Evolutionary conservation across 2,113 vertebrate genomes (phyloP).

Genomic region (Poeciliopsis occidentalis): DNA sequence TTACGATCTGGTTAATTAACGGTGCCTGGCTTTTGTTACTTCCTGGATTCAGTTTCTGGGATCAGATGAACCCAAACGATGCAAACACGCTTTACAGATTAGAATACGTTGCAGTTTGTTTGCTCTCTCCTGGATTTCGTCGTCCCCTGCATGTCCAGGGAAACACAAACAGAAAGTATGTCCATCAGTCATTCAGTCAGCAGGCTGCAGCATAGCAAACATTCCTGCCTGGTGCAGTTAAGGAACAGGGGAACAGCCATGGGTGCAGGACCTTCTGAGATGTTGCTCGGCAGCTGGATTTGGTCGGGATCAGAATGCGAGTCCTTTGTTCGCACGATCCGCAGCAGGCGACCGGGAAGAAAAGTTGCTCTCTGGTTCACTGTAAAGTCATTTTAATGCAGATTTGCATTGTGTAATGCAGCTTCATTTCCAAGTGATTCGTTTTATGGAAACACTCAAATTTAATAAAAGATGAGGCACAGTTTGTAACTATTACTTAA

Average conservation of each 20-base stretch:
- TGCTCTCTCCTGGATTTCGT: conserved; percentile 10
- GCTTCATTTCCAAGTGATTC: too few relatives aligned
- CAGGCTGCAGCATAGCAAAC: conserved; percentile 68
- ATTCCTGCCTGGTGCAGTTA: conserved; percentile 61
- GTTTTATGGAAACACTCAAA: too few relatives aligned
- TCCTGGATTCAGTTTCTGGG: conserved; percentile 11
- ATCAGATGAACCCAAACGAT: neutral
- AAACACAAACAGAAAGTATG: conserved; percentile 5
- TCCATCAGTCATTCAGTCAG: conserved; percentile 46
- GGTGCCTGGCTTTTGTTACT: conserved; percentile 24
- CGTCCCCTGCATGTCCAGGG: conserved; percentile 2
- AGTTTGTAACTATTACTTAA: too few relatives aligned
- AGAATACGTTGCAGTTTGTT: neutral
- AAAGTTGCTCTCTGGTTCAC: conserved; percentile 28
- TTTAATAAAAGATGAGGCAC: too few relatives aligned
- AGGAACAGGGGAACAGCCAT: conserved; percentile 38
- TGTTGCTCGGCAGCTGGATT: conserved; percentile 64
- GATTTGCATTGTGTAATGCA: conserved; percentile 4
- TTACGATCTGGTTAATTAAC: conserved; percentile 33
- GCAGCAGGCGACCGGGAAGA: conserved; percentile 1
- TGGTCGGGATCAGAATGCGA: conserved; percentile 13
- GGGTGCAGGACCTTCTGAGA: conserved; percentile 51
- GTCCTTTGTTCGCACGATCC: conserved; percentile 35
- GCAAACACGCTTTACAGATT: neutral
- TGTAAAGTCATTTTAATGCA: neutral